Evolutionary conservation across 2,113 vertebrate genomes (phyloP), one percentile per base, ranked within the genome.

Genomic region (Oncorhynchus masou): DNA sequence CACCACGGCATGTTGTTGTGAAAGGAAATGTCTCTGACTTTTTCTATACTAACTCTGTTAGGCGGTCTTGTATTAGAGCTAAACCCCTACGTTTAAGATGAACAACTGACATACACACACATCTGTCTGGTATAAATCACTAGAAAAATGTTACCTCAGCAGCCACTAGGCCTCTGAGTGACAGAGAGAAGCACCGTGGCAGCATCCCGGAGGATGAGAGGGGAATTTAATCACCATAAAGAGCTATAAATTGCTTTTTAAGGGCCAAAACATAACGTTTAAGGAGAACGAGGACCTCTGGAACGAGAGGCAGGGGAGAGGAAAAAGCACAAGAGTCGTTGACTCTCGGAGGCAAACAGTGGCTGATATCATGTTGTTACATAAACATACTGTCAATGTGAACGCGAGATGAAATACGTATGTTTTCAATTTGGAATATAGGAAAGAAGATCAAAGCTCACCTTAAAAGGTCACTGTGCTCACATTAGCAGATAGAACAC

Each of bases 111-210:
- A 45, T 3, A 5, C 31, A 5, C 27, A 25, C 5, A 1, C 24
- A 92, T 88, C 87, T 91, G 91, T 69, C 80, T 34, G 29, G 59
- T 71, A 85, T 90, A 91, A 91, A 90, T 91, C 87, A 88, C 68
- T 20, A 68, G n/a, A 16, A 6, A 62, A 77, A 70, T 79, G 77
- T 85, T 84, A 81, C 79, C 73, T 88, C 86, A 83, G 76, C 79
- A 83, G 83, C 64, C 87, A 79, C 74, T 74, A 70, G 81, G 67
- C 77, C 77, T 75, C 25, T 29, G 16, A 48, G 45, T 29, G 45
- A 45, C 68, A 5, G 45, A 20, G 12, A 79, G 51, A 68, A 68
- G 12, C 24, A 19, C 29, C 20, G 49, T 51, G 60, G 24, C 5
- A 51, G 70, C 3, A 13, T 68, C 62, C 20, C 11, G 1, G 69